These are phyloP conservation scores for Alloplasta piceator DNA, from an alignment of 2,888 invertebrate genomes.

Conservation along the genomic window DNA sequence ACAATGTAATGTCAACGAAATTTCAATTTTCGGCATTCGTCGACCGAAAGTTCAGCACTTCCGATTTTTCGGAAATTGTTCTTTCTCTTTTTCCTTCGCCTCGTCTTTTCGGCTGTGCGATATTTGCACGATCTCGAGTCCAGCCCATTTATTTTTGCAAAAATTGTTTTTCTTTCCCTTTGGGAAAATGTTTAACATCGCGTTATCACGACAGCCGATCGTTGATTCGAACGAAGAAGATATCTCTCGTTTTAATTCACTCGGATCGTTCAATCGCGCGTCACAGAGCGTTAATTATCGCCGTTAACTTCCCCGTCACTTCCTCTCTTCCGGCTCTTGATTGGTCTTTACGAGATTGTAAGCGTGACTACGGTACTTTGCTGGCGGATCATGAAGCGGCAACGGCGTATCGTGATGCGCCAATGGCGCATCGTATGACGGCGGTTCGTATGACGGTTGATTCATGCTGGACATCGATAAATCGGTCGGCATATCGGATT, in stretches of 20 bases:
- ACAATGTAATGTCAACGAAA: no score
- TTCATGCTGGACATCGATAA: constrained; percentile 82
- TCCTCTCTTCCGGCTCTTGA: constrained; percentile 81
- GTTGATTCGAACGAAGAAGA: constrained; percentile 11
- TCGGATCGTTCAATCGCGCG: constrained; percentile 59
- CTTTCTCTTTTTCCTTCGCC: no score
- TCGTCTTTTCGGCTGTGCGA: constrained; percentile 20
- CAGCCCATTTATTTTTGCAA: constrained; percentile 11
- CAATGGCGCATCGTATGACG: constrained; percentile 71
- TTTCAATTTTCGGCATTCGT: no score
- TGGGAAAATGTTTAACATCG: constrained; percentile 27
- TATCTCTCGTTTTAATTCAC: constrained; percentile 44
- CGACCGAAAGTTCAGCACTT: no score
- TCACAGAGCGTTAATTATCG: constrained; percentile 62
- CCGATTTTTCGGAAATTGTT: no score
- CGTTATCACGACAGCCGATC: constrained; percentile 16
- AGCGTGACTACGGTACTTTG: constrained; percentile 82
- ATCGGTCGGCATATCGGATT: constrained; percentile 82
- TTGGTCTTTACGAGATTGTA: constrained; percentile 81
- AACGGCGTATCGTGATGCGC: constrained; percentile 71
- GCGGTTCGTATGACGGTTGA: constrained; percentile 73
- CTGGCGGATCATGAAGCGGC: constrained; percentile 80
- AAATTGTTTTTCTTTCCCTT: constrained; percentile 21
- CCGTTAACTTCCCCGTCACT: constrained; percentile 80
- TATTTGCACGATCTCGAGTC: constrained; percentile 2